Conservation (phyloP, 1,140 invertebrate genomes). For the Carposina sasakii region DNA sequence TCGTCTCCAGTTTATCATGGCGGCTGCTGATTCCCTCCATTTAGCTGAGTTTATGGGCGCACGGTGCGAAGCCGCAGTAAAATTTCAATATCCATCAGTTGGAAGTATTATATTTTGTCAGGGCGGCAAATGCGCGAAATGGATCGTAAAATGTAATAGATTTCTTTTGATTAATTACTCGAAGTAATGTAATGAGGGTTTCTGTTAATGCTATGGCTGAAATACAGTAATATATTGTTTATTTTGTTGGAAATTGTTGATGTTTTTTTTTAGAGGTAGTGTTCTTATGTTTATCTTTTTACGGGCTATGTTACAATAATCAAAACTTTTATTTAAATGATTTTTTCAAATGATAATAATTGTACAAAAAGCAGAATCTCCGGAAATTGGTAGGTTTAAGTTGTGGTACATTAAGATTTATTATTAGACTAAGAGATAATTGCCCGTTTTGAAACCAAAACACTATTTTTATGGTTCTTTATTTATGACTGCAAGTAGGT, state of each 20-base stretch:
- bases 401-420: no score
- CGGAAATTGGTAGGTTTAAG: no score
- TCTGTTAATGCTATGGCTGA: background rate
- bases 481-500: no score
- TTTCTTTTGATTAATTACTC: slow-evolving; percentile 21
- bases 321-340: no score
- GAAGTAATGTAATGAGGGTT: background rate
- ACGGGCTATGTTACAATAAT: background rate
- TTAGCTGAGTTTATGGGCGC: no score
- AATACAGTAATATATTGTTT: background rate
- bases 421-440: no score
- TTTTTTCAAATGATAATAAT: no score
- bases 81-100: slow-evolving; percentile 41
- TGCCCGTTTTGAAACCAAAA: no score
- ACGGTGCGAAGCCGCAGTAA: slow-evolving; percentile 23
- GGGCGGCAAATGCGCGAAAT: slow-evolving; percentile 20
- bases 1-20: no score
- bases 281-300: background rate
- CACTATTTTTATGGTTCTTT: no score
- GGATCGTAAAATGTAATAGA: slow-evolving; percentile 25
- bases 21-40: no score
- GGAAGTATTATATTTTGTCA: slow-evolving; percentile 32
- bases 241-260: background rate
- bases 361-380: no score
- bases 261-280: background rate